Evolutionary conservation across 2,888 invertebrate genomes (phyloP), one percentile per base, ranked within the genome.

Genomic region (Limnephilus lunatus): DNA sequence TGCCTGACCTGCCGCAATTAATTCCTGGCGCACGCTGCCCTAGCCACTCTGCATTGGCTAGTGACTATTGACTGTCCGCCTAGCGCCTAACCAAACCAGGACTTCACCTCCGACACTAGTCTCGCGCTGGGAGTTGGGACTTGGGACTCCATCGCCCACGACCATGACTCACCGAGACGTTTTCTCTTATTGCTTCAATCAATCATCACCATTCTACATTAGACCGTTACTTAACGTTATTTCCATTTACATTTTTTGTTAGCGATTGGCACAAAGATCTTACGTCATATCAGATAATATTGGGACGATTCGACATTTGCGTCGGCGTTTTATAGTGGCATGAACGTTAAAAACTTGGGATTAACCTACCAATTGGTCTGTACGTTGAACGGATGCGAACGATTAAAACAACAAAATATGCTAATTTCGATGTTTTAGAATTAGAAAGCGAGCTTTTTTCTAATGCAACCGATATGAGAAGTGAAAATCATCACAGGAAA

Each of bases 1-100:
- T 39, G 81, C 89, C 30, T 48, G 44, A 81, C 44, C 48, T 44
- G 90, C 81, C 82, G 82, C 48, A 82, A 90, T 82, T 90, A 81
- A 90, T 89, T 89, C 35, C 81, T 89, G 32, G 30, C 82, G 39
- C 88, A 15, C 35, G 68, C 35, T 32, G 53, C 32, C 25, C 68
- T 44, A 48, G 48, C 48, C 48, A 48, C 48, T 48, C 14, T 15
- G 15, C 48, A 14, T 15, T 48, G 48, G 15, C 48, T 48, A 15
- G 48, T 48, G 44, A 31, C 11, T 12, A 19, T 25, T 14, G 25
- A n/a, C 68, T 25, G 25, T 68, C 68, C 68, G 25, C 25, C 25
- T 68, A 68, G 68, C 25, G 48, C 68, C n/a, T 68, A 25, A 4
- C 53, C 53, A 25, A n/a, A 68, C 68, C 68, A 68, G 68, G 68